Base-by-base conservation (phyloP, 2,797 vertebrate species). In the Acanthurus lineatus region DNA sequence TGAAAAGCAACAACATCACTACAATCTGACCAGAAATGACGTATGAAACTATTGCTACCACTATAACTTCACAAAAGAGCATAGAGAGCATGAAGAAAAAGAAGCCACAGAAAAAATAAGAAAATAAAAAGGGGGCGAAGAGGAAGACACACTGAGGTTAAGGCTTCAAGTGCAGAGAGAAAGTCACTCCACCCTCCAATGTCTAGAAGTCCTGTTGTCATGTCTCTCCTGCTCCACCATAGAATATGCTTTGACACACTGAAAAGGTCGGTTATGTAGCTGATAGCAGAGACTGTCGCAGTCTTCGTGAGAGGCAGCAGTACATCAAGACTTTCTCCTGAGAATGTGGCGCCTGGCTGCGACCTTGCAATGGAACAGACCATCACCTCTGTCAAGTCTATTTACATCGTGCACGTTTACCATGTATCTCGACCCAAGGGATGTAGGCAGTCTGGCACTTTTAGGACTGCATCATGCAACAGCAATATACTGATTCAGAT, bases 291-390 rank as follows among this genome's bases (percentile, higher is more conserved):
- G 14, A 38, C 69, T 59, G 56, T 66, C 67, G 80, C 9, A 35
- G 38, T 60, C 20, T 69, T 76, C 28, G 65, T 59, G 49, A 71
- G 69, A 83, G 45, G 77, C 48, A 73, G 28, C 51, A 32, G 12
- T 22, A 40, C 60, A 79, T 78, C 25, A 66, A 81, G 62, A 81
- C 70, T 73, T 77, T 81, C 49, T 74, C 42, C 9, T 6, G 15
- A 74, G 70, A 85, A 81, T 74, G 70, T 63, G 63, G 62, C 70
- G 80, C 67, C 78, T 81, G 57, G 42, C 12, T 86, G 59, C 73
- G 83, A 79, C 85, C 84, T 88, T 63, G 3, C 72, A 86, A 67
- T 32, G 60, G 51, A 73, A 57, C 59, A 83, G 68, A 74, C 74
- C 28, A 70, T 77, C 74, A 63, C 79, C 68, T 68, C 74, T 76